These are phyloP conservation scores for Varanus salvator DNA, from an alignment of 2,113 vertebrate genomes.

Conservation along the genomic window DNA sequence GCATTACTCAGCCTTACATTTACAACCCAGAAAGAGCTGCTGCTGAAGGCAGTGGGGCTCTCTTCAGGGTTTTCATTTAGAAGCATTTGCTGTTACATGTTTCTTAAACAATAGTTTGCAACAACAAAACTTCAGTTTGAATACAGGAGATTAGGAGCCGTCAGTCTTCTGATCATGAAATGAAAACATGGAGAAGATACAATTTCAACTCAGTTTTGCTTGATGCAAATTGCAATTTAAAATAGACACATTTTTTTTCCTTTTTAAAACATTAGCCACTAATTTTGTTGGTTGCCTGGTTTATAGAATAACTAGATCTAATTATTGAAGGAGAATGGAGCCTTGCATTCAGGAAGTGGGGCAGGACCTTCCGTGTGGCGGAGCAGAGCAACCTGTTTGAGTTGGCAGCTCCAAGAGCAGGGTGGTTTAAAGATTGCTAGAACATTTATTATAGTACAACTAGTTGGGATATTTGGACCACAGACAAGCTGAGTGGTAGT, in stretches of 20 bases:
- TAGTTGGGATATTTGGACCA: neutral
- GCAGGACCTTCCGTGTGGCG: too few species aligned
- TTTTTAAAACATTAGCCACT: neutral
- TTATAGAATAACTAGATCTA: neutral
- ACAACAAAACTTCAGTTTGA: too few species aligned
- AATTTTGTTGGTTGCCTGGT: neutral
- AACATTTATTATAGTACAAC: neutral
- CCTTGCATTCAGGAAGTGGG: too few species aligned
- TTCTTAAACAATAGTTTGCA: neutral
- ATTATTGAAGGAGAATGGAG: neutral
- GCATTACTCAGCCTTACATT: neutral
- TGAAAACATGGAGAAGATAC: neutral
- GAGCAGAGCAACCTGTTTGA: neutral
- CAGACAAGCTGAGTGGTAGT: neutral
- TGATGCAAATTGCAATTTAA: neutral
- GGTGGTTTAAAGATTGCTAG: neutral
- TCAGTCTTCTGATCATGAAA: conserved; percentile 7
- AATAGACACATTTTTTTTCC: neutral
- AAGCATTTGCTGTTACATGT: neutral
- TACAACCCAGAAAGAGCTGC: neutral
- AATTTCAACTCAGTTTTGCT: neutral
- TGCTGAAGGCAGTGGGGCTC: neutral
- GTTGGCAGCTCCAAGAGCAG: too few species aligned
- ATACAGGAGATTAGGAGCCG: neutral
- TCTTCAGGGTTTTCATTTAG: neutral